A percentile compares a stretch with the other conserved stretches of the same genome.
Conservation (phyloP, 2,888 invertebrate species). For the Maniola hyperantus region DNA sequence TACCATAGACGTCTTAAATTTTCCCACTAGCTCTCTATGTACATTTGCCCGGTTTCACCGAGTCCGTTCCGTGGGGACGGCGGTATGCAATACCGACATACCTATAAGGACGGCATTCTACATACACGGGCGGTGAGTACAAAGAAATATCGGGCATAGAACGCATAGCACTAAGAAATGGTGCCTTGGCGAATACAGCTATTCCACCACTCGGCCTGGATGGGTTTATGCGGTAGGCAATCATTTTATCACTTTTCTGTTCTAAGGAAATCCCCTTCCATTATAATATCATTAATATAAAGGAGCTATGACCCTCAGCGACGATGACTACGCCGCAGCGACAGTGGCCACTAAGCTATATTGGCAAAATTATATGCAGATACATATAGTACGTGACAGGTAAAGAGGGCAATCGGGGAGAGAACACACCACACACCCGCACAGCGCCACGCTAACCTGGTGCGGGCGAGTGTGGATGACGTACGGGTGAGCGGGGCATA, state of each 20-base stretch:
- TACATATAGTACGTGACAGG: too few relatives aligned
- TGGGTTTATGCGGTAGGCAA: constrained; percentile 58
- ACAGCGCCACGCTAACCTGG: too few relatives aligned
- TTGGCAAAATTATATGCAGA: too few relatives aligned
- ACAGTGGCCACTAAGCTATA: neutral
- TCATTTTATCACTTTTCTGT: constrained; percentile 9
- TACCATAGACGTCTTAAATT: neutral
- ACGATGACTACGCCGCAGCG: too few relatives aligned
- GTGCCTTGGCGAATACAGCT: constrained; percentile 67
- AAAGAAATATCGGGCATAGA: constrained; percentile 72
- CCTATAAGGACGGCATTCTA: constrained; percentile 57
- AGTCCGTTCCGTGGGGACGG: constrained; percentile 46
- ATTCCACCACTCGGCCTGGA: constrained; percentile 70
- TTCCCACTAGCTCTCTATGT: constrained; percentile 13
- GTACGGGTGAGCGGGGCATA: too few relatives aligned
- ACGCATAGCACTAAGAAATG: constrained; percentile 69
- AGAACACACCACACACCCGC: too few relatives aligned
- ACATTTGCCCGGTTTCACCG: constrained; percentile 50
- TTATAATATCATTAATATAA: too few relatives aligned
- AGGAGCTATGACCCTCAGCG: too few relatives aligned
- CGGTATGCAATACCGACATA: constrained; percentile 52
- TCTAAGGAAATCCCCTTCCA: too few relatives aligned
- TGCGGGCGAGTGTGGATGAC: too few relatives aligned
- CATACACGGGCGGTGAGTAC: constrained; percentile 59
- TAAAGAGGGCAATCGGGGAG: too few relatives aligned